phyloP scores from a whole-genome alignment of 2,797 vertebrate genomes.

The Tenualosa ilisha region DNA sequence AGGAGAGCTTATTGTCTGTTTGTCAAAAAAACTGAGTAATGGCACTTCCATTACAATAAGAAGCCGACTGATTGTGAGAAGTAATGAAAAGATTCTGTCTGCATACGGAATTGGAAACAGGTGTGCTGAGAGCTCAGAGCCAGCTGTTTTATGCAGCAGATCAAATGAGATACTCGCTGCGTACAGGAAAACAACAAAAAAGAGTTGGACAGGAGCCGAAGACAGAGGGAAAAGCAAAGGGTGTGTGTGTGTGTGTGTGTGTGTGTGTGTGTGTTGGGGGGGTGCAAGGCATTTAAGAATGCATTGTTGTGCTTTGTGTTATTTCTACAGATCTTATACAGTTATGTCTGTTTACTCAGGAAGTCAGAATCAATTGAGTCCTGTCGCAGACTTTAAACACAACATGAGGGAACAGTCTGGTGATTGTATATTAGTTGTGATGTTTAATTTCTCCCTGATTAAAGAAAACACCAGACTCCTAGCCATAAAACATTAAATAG shows the following conservation, averaged over 20 bases:
- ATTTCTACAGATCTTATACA: background rate
- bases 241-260: background rate
- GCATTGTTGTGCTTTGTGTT: background rate
- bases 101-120: conserved; percentile 77
- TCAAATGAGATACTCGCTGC: conserved; percentile 67
- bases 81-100: conserved; percentile 70
- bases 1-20: conserved; percentile 39
- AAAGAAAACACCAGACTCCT: background rate
- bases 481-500: background rate
- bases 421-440: background rate
- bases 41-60: conserved; percentile 49
- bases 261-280: too few relatives aligned
- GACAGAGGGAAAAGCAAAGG: background rate
- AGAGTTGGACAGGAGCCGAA: conserved; percentile 42
- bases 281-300: background rate
- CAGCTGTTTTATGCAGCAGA: conserved; percentile 73
- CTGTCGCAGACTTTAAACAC: background rate
- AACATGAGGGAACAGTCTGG: background rate
- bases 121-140: conserved; percentile 64
- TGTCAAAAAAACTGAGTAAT: conserved; percentile 49
- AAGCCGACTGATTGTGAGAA: conserved; percentile 56
- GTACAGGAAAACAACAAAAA: conserved; percentile 56
- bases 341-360: background rate
- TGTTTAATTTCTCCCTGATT: background rate
- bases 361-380: background rate